Percentiles rank a stretch among this genome's conserved stretches.
Evolutionary conservation across 2,888 invertebrate genomes (phyloP).

Genomic region (Tetanocera ferruginea): DNA sequence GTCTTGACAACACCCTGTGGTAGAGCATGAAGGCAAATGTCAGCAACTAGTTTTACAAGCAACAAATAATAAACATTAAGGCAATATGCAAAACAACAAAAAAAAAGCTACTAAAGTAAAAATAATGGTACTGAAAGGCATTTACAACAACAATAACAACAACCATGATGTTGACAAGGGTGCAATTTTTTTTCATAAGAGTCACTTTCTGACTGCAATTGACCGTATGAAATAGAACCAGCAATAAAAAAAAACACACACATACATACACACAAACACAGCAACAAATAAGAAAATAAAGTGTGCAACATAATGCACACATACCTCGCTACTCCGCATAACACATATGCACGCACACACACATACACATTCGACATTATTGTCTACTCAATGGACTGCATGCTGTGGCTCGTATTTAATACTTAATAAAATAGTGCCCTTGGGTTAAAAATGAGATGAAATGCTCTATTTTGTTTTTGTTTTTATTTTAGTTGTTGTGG

Average conservation of each 20-base stretch:
- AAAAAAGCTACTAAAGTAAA: too few species aligned
- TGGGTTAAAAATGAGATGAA: slow-evolving; percentile 7
- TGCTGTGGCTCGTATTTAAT: slow-evolving; percentile 17
- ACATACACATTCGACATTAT: not conserved
- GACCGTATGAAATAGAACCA: slow-evolving; percentile 11
- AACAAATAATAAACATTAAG: too few species aligned
- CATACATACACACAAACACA: not conserved
- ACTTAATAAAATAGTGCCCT: slow-evolving; percentile 17
- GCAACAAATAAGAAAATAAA: not conserved
- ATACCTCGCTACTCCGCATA: not conserved
- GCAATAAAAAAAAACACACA: not conserved
- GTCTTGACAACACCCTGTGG: too few species aligned
- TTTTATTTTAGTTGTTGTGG: not conserved
- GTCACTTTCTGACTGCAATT: slow-evolving; percentile 20
- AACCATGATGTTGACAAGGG: not conserved
- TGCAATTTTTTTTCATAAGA: slow-evolving; percentile 15
- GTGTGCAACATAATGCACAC: not conserved
- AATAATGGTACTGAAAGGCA: not conserved
- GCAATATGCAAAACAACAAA: too few species aligned
- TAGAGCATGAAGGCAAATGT: too few species aligned
- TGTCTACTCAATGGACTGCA: slow-evolving; percentile 5
- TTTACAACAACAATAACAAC: not conserved
- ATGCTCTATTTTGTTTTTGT: not conserved
- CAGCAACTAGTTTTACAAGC: too few species aligned
- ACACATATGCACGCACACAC: not conserved